Evolutionary conservation across 2,797 vertebrate genomes (phyloP), one percentile per base, ranked within the genome.

Genomic region (Nannoperca australis): DNA sequence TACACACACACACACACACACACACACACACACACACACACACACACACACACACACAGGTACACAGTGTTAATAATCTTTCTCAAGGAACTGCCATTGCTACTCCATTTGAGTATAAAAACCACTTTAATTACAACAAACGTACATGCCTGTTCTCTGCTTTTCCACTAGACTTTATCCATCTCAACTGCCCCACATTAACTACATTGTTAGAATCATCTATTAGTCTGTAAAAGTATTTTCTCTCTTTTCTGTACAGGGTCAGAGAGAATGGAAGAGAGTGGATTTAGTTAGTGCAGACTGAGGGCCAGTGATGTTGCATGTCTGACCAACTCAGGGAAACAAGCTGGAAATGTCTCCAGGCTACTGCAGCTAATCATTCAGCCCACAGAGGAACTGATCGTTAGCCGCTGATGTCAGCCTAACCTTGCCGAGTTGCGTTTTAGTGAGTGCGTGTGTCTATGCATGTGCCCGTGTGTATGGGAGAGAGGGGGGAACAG

Each of bases 271-370:
- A 59, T 32, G 60, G 44, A 27, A 53, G 64, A 20, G 56, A 88
- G 71, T 68, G 66, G 63, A 78, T 79, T 71, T 73, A 59, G 89
- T 88, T 76, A 75, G 83, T 76, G 76, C 70, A 76, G 65, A 84
- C 69, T 85, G 85, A 90, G 89, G 80, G 85, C 83, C 82, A 83
- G 82, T 76, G 90, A 92, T 91, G 89, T 81, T 85, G 79, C 88
- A 88, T 90, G 92, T 95, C 93, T 79, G 88, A 91, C 86, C 91
- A 91, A 94, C 89, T 94, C 85, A 93, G 92, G 89, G 90, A 91
- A 92, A 94, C 92, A 90, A 87, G 83, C 92, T 93, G 91, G 92
- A 94, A 94, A 94, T 91, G 90, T 93, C 93, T 92, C 82, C 82
- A 63, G 93, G 93, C 92, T 89, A 94, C 84, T 79, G 87, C 88